Conservation (phyloP, 2,797 vertebrate species). For the Poecilia wingei region DNA sequence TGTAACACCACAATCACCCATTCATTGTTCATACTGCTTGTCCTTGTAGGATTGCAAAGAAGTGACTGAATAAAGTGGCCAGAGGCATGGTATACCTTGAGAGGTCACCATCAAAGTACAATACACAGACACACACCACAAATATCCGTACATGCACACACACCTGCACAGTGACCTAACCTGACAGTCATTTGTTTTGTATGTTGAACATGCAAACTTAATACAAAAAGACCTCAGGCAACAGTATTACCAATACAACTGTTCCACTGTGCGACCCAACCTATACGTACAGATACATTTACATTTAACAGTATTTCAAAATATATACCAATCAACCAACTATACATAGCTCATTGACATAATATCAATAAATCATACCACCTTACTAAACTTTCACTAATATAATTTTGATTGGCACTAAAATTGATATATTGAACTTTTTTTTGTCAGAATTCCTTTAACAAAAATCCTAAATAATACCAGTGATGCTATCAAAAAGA, state of each 20-base stretch:
- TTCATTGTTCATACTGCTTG: too few species aligned
- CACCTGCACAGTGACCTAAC: neutral
- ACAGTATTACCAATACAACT: neutral
- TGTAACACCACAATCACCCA: too few species aligned
- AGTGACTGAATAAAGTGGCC: neutral
- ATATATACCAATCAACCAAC: neutral
- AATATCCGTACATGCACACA: neutral
- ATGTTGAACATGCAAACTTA: neutral
- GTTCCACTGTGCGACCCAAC: neutral
- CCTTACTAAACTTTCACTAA: neutral
- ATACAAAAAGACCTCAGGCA: neutral
- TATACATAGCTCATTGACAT: neutral
- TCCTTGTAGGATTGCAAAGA: neutral
- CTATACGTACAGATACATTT: neutral
- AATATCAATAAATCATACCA: neutral
- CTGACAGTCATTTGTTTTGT: neutral
- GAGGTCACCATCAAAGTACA: neutral
- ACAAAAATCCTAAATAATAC: neutral
- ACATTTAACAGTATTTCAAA: neutral
- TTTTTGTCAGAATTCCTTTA: slow-evolving; percentile 4
- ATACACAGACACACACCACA: neutral
- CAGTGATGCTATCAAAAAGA: neutral
- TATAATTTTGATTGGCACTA: neutral
- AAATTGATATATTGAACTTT: neutral
- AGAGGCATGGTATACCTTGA: neutral